Base-by-base conservation (phyloP, 1,140 invertebrate genomes). In the Xylocopa sonorina region DNA sequence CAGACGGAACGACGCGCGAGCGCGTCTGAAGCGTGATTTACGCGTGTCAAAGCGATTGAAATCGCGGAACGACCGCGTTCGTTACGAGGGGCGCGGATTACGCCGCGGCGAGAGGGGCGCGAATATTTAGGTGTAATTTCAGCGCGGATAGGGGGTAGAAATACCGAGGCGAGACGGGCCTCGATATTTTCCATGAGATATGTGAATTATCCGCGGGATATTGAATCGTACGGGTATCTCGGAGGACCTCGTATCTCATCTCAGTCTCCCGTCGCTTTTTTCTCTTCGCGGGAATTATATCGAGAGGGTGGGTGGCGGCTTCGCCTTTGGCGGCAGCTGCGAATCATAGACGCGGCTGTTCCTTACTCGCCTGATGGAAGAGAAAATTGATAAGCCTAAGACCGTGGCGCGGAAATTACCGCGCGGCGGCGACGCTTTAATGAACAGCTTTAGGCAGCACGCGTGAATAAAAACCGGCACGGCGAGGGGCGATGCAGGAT, bases 121-220 rank as follows among this genome's bases (percentile, higher is more conserved):
- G 75, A 71, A 78, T 78, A 78, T 78, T 78, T 71, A 69, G 60
- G 46, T 32, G 66, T 78, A 71, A 78, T 78, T 71, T 60, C 43
- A n/a, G 7, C 41, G 51, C 3, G 34, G 10, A 21, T 27, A 43
- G 18, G 10, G 3, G 18, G 3, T 2, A 29, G 73, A 75, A 55
- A 75, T 55, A 55, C 55, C 24, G 43, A 1, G 10, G 14, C 10
- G n/a, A 1, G 64, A 3, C 41, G 14, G 18, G 16, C 10, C 66
- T 60, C n/a, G 18, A 58, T 32, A 78, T 78, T 78, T 78, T 69
- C 75, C 43, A 43, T 32, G 66, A 60, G 55, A 69, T 71, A 71
- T 41, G 66, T 60, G 75, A 71, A 78, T 77, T 77, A 77, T 77
- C 51, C 74, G 41, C 64, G 3, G 74, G 74, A 77, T 71, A 78